phyloP scores from a whole-genome alignment of 2,113 vertebrate species.

The Hystrix brachyura region DNA sequence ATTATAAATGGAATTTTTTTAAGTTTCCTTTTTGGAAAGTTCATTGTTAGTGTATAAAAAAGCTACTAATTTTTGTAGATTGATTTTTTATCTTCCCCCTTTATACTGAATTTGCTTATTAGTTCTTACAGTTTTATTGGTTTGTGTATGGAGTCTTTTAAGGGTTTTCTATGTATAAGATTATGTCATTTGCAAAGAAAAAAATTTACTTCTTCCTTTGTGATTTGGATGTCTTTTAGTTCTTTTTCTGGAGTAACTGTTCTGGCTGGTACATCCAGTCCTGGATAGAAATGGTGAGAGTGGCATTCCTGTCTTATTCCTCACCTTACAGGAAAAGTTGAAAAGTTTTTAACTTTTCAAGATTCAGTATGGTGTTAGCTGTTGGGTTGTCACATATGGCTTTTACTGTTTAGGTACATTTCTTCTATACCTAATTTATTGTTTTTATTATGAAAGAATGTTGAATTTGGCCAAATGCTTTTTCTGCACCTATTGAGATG shows the following conservation, averaged over 20 bases:
- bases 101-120: background rate
- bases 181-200: slow-evolving; percentile 4
- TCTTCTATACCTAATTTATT: background rate
- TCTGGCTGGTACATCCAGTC: background rate
- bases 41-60: background rate
- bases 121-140: background rate
- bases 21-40: background rate
- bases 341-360: background rate
- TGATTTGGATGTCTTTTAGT: background rate
- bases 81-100: background rate
- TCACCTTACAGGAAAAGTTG: background rate
- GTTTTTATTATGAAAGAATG: background rate
- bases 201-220: slow-evolving; percentile 2
- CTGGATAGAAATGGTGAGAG: background rate
- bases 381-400: background rate
- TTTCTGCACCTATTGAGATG: slow-evolving; percentile 6
- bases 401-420: background rate
- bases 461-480: background rate
- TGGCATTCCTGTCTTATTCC: background rate
- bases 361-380: background rate
- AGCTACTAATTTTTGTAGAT: background rate
- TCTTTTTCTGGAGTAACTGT: background rate
- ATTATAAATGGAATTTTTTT: background rate
- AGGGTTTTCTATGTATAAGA: background rate
- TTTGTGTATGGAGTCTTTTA: background rate